Conservation (phyloP, 2,888 invertebrate species). For the Sialis lutaria region DNA sequence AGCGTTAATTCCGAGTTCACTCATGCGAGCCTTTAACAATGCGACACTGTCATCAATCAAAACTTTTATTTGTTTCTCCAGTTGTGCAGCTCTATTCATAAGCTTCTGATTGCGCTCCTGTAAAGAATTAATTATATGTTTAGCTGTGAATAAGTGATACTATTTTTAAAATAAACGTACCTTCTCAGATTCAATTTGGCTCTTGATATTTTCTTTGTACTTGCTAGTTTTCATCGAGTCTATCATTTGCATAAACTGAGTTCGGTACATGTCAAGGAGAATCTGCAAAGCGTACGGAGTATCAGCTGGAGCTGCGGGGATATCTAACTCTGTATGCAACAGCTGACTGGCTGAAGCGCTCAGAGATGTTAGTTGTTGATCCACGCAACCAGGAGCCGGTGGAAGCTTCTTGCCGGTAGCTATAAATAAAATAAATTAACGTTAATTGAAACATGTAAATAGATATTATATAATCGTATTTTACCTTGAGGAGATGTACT, state of each 20-base stretch:
- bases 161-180: neutral
- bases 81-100: slow-evolving; percentile 68
- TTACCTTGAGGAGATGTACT: slow-evolving; percentile 63
- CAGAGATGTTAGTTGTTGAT: slow-evolving; percentile 71
- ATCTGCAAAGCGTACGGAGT: slow-evolving; percentile 79
- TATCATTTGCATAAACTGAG: slow-evolving; percentile 72
- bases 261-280: slow-evolving; percentile 67
- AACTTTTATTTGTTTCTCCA: slow-evolving; percentile 85
- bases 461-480: neutral
- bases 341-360: slow-evolving; percentile 47
- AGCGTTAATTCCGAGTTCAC: slow-evolving; percentile 79
- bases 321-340: slow-evolving; percentile 68
- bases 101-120: slow-evolving; percentile 66
- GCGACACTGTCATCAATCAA: slow-evolving; percentile 85
- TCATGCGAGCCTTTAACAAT: slow-evolving; percentile 74
- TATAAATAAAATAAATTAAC: slow-evolving; percentile 11
- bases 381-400: slow-evolving; percentile 82
- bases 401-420: slow-evolving; percentile 54
- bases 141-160: neutral
- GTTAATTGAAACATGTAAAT: slow-evolving; percentile 11
- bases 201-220: slow-evolving; percentile 52
- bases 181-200: slow-evolving; percentile 69
- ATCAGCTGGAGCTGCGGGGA: slow-evolving; percentile 57
- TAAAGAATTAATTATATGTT: slow-evolving; percentile 12
- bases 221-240: slow-evolving; percentile 66